Evolutionary conservation across 2,113 vertebrate genomes (phyloP).

Genomic region (Pholis gunnellus): DNA sequence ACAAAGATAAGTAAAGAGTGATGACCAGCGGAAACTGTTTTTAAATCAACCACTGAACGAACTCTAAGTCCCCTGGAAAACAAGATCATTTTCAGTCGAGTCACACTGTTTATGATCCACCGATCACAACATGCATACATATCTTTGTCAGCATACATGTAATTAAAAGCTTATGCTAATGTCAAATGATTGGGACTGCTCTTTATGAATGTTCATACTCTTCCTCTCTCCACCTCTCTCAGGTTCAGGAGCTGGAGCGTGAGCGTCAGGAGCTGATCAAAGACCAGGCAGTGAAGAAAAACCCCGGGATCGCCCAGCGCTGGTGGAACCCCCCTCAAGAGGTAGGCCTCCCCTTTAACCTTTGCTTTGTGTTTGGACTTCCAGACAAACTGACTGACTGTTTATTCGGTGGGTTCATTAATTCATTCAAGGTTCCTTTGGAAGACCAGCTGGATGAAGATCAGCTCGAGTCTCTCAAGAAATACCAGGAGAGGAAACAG

Average conservation of each 20-base stretch:
- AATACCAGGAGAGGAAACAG: slow-evolving; percentile 96
- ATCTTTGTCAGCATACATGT: too few species aligned
- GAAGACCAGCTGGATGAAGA: slow-evolving; percentile 95
- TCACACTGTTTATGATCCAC: not conserved
- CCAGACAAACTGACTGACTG: not conserved
- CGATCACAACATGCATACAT: not conserved
- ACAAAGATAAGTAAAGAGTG: not conserved
- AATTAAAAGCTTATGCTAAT: not conserved
- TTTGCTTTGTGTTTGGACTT: not conserved
- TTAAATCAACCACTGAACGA: not conserved
- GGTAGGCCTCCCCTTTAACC: slow-evolving; percentile 70
- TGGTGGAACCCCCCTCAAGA: slow-evolving; percentile 99
- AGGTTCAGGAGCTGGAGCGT: slow-evolving; percentile 90
- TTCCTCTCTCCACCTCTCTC: not conserved
- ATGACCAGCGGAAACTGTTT: not conserved
- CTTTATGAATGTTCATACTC: not conserved
- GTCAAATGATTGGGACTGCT: not conserved
- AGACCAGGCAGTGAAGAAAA: slow-evolving; percentile 97
- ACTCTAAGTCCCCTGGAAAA: not conserved
- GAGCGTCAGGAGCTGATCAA: slow-evolving; percentile 94
- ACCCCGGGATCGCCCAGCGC: slow-evolving; percentile 91
- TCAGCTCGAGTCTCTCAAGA: slow-evolving; percentile 92
- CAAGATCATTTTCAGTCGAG: not conserved
- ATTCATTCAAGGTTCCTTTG: slow-evolving; percentile 74
- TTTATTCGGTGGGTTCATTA: slow-evolving; percentile 1